These are phyloP conservation scores for Burhinus oedicnemus DNA, from an alignment of 2,113 vertebrate species.

Conservation along the genomic window DNA sequence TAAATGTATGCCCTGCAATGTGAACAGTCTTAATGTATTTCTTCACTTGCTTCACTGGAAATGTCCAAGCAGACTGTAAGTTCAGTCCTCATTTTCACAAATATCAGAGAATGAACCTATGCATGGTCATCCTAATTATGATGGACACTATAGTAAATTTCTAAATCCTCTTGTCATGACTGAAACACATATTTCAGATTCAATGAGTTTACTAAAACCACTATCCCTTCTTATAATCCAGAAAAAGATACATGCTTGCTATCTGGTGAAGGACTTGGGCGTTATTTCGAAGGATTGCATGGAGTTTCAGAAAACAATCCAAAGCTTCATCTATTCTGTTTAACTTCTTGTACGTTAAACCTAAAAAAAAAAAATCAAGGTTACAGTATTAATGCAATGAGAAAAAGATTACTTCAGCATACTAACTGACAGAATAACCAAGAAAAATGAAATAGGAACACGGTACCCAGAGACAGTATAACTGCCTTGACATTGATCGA, in stretches of 20 bases:
- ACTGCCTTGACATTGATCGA: neutral
- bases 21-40: neutral
- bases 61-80: neutral
- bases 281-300: constrained; percentile 91
- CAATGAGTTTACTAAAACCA: neutral
- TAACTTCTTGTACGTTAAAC: constrained; percentile 89
- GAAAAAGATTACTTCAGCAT: neutral
- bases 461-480: accelerated
- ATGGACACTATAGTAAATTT: neutral
- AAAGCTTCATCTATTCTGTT: constrained; percentile 88
- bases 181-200: neutral
- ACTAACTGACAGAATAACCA: neutral
- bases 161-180: neutral
- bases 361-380: constrained; percentile 68
- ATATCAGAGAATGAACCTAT: neutral
- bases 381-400: constrained; percentile 2
- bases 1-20: neutral
- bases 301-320: constrained; percentile 95
- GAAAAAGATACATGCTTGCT: constrained; percentile 89
- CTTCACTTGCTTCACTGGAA: neutral
- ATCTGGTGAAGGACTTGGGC: constrained; percentile 93
- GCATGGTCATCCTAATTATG: neutral
- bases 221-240: neutral
- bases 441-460: neutral
- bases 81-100: neutral